Evolutionary conservation across 2,797 vertebrate genomes (phyloP), one percentile per base, ranked within the genome.

Genomic region (Chaetodon trifasciatus): DNA sequence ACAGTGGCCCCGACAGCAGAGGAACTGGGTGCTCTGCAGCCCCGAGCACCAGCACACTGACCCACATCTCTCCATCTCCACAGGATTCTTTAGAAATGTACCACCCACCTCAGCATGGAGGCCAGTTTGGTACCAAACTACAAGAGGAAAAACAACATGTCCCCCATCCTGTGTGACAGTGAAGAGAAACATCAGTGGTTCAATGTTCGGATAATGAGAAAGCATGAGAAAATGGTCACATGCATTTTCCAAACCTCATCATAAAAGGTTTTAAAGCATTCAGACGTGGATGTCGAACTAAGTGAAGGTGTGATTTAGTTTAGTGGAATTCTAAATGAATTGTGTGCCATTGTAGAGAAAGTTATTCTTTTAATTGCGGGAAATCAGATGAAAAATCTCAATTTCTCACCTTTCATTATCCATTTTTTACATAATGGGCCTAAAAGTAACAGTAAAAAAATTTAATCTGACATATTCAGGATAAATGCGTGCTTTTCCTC

Each of bases 21-120:
- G 79, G 61, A 95, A 94, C 76, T 91, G 77, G 92, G 93, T 92
- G 93, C 81, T 90, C 92, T 87, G 91, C 87, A 88, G 90, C 93
- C 91, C 74, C 50, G 19, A 92, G 93, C 88, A 66, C 57, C 91
- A 94, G 86, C 93, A 94, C 86, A 94, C 89, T 94, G 92, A 94
- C 94, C 94, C 92, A 95, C 72, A 92, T 94, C 79, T 23, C 21
- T 76, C 52, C 71, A 83, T 82, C 85, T 88, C 67, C 53, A 65
- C 77, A 82, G 68, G 79, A 84, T 79, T 71, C 76, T 87, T 86
- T 55, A 75, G 32, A 86, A 86, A 85, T 57, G 62, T 9, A 85
- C 52, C 53, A 72, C 21, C 32, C 55, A 76, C 50, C 73, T 85
- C 66, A 70, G 52, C n/a, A 21, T 11, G 5, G 50, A 74, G n/a